Conservation (phyloP, 2,888 invertebrate genomes). For the Tolmerus cingulatus region DNA sequence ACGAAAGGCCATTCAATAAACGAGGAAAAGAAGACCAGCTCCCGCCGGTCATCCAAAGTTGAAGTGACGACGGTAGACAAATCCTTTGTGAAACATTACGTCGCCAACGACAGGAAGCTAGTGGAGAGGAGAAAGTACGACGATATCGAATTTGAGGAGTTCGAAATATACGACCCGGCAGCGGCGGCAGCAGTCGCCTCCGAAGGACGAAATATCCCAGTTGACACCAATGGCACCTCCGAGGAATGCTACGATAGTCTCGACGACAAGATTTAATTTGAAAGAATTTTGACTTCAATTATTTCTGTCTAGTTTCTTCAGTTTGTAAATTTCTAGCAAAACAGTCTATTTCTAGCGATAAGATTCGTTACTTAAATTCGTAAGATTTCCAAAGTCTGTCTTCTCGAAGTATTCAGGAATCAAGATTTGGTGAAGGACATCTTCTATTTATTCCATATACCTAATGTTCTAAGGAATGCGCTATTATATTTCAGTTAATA, state of each 20-base stretch:
- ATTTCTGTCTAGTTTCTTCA: not conserved
- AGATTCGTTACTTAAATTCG: not conserved
- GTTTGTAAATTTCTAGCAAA: not conserved
- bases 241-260: conserved; percentile 58
- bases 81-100: conserved; percentile 70
- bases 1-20: not conserved
- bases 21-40: conserved; percentile 42
- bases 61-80: conserved; percentile 56
- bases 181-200: conserved; percentile 51
- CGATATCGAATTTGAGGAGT: conserved; percentile 87
- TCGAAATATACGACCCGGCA: conserved; percentile 72
- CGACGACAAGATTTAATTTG: conserved; percentile 56
- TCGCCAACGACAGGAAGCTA: conserved; percentile 70
- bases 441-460: not conserved
- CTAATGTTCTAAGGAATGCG: not conserved
- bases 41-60: conserved; percentile 33
- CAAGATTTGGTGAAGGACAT: conserved; percentile 6
- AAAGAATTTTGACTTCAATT: not conserved
- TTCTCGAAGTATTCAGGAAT: not conserved
- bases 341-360: not conserved
- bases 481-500: not conserved
- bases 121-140: conserved; percentile 73
- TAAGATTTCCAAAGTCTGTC: not conserved
- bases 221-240: conserved; percentile 46
- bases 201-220: conserved; percentile 14